Conservation (phyloP, 2,113 vertebrate species). For the Dascyllus trimaculatus region DNA sequence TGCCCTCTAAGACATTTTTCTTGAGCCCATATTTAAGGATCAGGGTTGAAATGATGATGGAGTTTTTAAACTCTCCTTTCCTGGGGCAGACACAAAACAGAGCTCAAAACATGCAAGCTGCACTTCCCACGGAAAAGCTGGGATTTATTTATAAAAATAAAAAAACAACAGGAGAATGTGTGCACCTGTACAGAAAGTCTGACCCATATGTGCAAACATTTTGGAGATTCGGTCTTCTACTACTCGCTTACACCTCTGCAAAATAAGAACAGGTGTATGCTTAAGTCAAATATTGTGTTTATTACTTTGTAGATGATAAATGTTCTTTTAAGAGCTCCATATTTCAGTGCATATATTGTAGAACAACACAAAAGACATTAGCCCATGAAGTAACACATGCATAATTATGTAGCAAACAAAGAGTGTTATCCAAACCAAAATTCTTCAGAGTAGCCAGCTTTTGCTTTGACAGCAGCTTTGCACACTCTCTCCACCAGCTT, state of each 20-base stretch:
- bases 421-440: no score
- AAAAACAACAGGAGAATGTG: not conserved
- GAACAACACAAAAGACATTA: no score
- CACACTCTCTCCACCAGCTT: no score
- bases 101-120: not conserved
- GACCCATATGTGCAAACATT: not conserved
- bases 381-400: no score
- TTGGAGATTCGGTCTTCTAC: not conserved
- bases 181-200: conserved; percentile 4
- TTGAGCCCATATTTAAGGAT: conserved; percentile 30
- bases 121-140: not conserved
- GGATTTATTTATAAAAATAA: conserved; percentile 6
- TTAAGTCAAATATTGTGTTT: not conserved
- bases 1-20: conserved; percentile 8
- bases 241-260: conserved; percentile 1
- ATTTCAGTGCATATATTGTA: no score
- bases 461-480: no score
- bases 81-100: not conserved
- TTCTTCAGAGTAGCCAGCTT: no score
- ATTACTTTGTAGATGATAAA: no score
- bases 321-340: no score
- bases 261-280: not conserved
- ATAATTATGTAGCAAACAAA: no score
- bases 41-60: conserved; percentile 41
- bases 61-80: conserved; percentile 41